phyloP scores from a whole-genome alignment of 1,140 invertebrate genomes.

The Mya arenaria region DNA sequence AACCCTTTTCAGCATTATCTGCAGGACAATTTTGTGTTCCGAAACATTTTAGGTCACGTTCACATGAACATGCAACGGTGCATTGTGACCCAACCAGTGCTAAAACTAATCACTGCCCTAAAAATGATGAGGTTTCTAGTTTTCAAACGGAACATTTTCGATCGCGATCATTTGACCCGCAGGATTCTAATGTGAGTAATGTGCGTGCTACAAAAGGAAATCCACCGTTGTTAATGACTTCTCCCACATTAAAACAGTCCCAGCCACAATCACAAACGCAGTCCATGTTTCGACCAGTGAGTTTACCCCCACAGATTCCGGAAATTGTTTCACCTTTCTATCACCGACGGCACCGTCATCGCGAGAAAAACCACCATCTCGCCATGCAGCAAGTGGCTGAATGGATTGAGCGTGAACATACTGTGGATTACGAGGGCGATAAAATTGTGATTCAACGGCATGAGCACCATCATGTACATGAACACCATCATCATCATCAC shows the following conservation, averaged over 20 bases:
- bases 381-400: conserved; percentile 86
- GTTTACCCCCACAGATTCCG: conserved; percentile 72
- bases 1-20: conserved; percentile 48
- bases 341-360: conserved; percentile 83
- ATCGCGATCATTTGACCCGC: conserved; percentile 75
- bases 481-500: conserved; percentile 90
- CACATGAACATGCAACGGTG: conserved; percentile 65
- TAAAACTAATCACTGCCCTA: conserved; percentile 57
- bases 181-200: conserved; percentile 63
- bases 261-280: conserved; percentile 31
- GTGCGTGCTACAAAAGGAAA: conserved; percentile 50
- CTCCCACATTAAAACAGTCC: neutral
- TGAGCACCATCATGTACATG: conserved; percentile 88
- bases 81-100: conserved; percentile 68
- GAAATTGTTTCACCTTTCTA: conserved; percentile 82
- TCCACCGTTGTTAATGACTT: conserved; percentile 23
- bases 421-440: conserved; percentile 70
- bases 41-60: conserved; percentile 68
- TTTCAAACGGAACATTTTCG: conserved; percentile 67
- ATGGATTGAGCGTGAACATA: conserved; percentile 81
- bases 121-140: conserved; percentile 32
- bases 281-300: conserved; percentile 69
- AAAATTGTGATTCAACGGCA: conserved; percentile 80
- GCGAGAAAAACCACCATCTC: conserved; percentile 86
- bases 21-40: conserved; percentile 29